Evolutionary conservation across 2,797 vertebrate genomes (phyloP), one percentile per base, ranked within the genome.

Genomic region (Neosilurus mollespiculum): DNA sequence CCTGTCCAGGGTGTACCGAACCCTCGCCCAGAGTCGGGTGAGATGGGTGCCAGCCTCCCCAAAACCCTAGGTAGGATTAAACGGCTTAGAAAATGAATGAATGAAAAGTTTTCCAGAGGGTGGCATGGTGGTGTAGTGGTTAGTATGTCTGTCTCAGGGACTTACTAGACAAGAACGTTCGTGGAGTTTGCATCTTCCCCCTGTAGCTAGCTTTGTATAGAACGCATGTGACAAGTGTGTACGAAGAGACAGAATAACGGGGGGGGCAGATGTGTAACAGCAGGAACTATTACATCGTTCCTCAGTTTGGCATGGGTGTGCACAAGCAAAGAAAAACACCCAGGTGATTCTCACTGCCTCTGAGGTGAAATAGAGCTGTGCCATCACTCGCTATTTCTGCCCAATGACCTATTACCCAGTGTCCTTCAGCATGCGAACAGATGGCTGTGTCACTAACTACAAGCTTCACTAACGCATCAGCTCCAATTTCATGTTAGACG

Each of bases 351-450:
- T 64, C 37, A 78, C 59, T 64, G 43, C n/a, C 37, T 43, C 76
- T 65, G 61, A 9, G 24, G 43, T 78, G 15, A 53, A 80, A 62
- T n/a, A 34, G 18, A 61, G 83, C 71, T 77, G 22, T 62, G 8
- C 5, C 56, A 53, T 78, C 43, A 26, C 20, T 26, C 4, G 64
- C 83, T 82, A 73, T 81, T 85, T 30, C 71, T 81, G 78, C 24
- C 61, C 67, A 70, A 20, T 65, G 18, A 65, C 75, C 69, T 81
- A 70, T 80, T 62, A 76, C 65, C 66, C 43, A 83, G 56, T 75
- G 77, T 81, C 56, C 49, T 84, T 83, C 79, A 82, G 81, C 43
- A 80, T 56, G 77, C 79, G 64, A 79, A 80, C 80, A 87, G 84
- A 75, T 78, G 69, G 71, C 12, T 34, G 78, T 67, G 30, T 69